Percentiles rank a stretch among this genome's conserved stretches.
Evolutionary conservation across 2,888 invertebrate genomes (phyloP).

Genomic region (Ochropacha duplaris): DNA sequence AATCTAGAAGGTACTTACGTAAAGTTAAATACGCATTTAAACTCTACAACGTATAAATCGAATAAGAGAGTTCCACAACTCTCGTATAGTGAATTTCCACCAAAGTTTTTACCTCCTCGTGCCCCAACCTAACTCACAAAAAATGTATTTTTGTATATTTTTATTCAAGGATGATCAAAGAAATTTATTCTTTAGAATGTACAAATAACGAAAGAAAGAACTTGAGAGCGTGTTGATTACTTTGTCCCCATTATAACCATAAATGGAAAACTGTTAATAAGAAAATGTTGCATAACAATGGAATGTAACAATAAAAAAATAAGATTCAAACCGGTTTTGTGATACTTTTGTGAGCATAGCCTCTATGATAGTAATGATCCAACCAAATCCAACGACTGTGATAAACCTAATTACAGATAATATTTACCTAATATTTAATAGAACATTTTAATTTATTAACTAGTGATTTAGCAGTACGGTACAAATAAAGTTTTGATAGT

Average conservation of each 20-base stretch:
- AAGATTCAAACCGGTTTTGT: not conserved
- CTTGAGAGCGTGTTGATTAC: conserved; percentile 17
- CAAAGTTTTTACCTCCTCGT: conserved; percentile 7
- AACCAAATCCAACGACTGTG: too few species aligned
- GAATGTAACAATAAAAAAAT: not conserved
- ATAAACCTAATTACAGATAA: too few species aligned
- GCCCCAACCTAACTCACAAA: not conserved
- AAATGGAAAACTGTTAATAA: conserved; percentile 7
- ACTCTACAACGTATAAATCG: not conserved
- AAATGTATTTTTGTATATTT: not conserved
- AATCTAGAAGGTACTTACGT: not conserved
- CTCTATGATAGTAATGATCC: too few species aligned
- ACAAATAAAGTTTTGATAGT: too few species aligned
- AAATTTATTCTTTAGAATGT: conserved; percentile 10
- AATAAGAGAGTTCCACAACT: conserved; percentile 39
- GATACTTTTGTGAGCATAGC: not conserved
- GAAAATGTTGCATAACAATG: conserved; percentile 1
- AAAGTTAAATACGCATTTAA: not conserved
- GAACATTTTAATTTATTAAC: too few species aligned
- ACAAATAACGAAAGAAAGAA: conserved; percentile 11
- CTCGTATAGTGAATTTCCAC: conserved; percentile 40
- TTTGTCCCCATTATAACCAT: conserved; percentile 14
- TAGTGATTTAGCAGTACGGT: too few species aligned
- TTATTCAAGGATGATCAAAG: conserved; percentile 30
- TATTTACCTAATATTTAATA: too few species aligned